Conservation (phyloP, 2,888 invertebrate genomes). For the Drosophila siamana region DNA sequence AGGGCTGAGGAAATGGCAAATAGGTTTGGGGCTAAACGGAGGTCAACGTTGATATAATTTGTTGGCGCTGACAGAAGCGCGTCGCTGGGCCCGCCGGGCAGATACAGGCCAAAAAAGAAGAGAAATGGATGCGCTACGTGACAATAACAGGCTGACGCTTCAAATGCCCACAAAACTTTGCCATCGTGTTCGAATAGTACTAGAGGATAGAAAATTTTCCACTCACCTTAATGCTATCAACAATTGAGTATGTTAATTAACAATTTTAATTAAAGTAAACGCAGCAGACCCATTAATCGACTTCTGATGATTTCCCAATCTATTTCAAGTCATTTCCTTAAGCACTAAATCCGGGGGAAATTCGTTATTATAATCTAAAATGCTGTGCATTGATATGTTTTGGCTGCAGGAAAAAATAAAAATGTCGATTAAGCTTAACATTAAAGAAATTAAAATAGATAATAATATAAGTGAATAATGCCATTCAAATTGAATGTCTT, state of each 20-base stretch:
- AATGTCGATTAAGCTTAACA: no score
- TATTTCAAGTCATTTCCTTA: background rate
- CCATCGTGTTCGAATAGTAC: background rate
- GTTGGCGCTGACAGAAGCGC: slow-evolving; percentile 59
- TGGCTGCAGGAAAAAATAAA: no score
- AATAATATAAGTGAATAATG: no score
- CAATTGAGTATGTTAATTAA: slow-evolving; percentile 20
- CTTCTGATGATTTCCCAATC: background rate
- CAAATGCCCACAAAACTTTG: slow-evolving; percentile 12
- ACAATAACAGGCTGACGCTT: slow-evolving; percentile 44
- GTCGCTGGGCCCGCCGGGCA: slow-evolving; percentile 32
- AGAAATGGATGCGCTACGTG: slow-evolving; percentile 60
- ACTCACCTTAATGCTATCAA: slow-evolving; percentile 13
- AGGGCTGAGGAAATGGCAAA: no score
- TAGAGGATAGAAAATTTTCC: background rate
- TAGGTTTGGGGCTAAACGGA: background rate
- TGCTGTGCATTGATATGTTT: background rate
- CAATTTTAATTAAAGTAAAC: slow-evolving; percentile 18
- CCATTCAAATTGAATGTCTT: no score
- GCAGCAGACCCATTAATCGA: background rate
- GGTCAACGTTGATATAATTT: slow-evolving; percentile 53
- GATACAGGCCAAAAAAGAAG: slow-evolving; percentile 47
- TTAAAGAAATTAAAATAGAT: no score
- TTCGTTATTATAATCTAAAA: background rate
- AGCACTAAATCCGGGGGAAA: background rate